Evolutionary conservation across 2,888 invertebrate genomes (phyloP).

Genomic region (Cerastis rubricosa): DNA sequence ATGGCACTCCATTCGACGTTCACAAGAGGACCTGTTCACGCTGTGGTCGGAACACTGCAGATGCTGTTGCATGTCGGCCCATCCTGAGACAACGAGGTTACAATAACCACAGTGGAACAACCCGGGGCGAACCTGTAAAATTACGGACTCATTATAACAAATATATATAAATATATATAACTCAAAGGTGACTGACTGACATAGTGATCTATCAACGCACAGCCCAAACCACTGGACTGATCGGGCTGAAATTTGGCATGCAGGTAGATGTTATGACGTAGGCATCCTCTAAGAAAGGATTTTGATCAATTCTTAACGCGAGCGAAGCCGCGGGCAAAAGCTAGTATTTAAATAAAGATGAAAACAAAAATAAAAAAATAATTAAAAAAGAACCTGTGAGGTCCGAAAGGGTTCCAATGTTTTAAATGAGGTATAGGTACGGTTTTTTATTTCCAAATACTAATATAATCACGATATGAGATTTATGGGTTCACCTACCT

Average conservation of each 20-base stretch:
- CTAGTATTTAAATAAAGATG: no score
- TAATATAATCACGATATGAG: no score
- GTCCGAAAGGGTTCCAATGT: background rate
- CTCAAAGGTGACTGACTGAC: no score
- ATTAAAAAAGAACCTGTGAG: background rate
- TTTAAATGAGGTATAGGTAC: background rate
- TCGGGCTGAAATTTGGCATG: no score
- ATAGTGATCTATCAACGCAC: no score
- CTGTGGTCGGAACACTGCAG: slow-evolving; percentile 65
- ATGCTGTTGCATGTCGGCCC: slow-evolving; percentile 66
- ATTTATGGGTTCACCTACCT: slow-evolving; percentile 40
- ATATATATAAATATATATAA: background rate
- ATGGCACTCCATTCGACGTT: slow-evolving; percentile 32
- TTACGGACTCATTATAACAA: background rate
- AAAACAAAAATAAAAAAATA: background rate
- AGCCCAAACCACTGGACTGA: no score
- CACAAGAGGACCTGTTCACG: background rate
- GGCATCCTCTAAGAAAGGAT: no score
- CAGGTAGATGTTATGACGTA: no score
- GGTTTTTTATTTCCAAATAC: background rate
- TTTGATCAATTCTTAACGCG: no score
- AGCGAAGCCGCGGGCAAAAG: no score
- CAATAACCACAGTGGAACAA: slow-evolving; percentile 79
- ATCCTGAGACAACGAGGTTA: slow-evolving; percentile 64
- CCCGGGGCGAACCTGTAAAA: slow-evolving; percentile 48